Evolutionary conservation across 1,140 invertebrate species (phyloP).

Genomic region (Rhyacophila brunnea): DNA sequence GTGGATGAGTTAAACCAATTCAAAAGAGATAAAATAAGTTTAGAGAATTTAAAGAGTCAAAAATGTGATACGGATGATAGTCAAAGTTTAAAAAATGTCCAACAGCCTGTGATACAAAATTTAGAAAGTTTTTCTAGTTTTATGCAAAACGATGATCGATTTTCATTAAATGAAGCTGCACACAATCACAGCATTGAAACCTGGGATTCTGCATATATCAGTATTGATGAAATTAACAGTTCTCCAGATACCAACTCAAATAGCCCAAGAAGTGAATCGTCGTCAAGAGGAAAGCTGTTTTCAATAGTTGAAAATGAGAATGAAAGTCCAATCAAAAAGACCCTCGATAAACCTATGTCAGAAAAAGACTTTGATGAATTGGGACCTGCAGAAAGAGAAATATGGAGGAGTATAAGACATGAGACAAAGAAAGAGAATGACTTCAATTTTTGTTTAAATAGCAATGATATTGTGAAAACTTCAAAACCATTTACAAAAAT

Average conservation of each 20-base stretch:
- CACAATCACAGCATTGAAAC: conserved; percentile 41
- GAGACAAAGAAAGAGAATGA: conserved; percentile 15
- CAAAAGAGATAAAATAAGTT: background rate
- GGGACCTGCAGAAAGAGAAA: conserved; percentile 46
- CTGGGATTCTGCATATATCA: conserved; percentile 54
- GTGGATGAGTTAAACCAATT: background rate
- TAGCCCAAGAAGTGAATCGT: conserved; percentile 42
- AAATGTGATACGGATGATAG: too few species aligned
- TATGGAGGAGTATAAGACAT: conserved; percentile 38
- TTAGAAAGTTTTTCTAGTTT: conserved; percentile 2
- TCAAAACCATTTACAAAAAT: background rate
- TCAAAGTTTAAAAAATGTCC: too few species aligned
- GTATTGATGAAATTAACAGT: conserved; percentile 51
- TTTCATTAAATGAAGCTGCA: background rate
- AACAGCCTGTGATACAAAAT: too few species aligned
- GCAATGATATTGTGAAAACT: background rate
- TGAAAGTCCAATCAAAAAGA: conserved; percentile 21
- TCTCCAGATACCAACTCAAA: conserved; percentile 46
- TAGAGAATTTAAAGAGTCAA: too few species aligned
- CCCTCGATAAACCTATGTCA: background rate
- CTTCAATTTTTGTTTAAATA: conserved; percentile 3
- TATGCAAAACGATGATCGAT: conserved; percentile 2
- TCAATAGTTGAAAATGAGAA: conserved; percentile 35
- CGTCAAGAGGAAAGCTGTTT: conserved; percentile 41
- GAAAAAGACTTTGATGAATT: conserved; percentile 34